Conservation (phyloP, 2,888 invertebrate species). For the Enoplolaimus lenunculus region DNA sequence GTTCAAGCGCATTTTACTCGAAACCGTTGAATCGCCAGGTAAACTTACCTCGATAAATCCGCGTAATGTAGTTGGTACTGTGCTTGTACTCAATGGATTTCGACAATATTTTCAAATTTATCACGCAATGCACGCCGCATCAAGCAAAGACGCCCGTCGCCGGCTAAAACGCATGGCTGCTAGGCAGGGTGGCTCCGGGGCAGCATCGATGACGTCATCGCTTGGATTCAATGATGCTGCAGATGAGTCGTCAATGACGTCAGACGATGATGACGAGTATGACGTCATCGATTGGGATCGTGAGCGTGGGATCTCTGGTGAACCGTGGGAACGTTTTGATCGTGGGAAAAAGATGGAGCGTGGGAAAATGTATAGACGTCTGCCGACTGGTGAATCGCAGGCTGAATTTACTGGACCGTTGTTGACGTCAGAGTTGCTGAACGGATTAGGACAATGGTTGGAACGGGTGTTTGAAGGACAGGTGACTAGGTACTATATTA, state of each 20-base stretch:
- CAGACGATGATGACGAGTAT: conserved; percentile 23
- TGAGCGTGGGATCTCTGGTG: background rate
- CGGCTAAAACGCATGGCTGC: conserved; percentile 23
- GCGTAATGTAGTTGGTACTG: conserved; percentile 88
- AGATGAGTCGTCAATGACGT: background rate
- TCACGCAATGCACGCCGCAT: conserved; percentile 65
- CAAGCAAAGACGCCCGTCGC: background rate
- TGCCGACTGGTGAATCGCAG: background rate
- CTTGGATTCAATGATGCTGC: too few species aligned
- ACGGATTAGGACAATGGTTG: conserved; percentile 86
- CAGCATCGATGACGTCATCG: too few species aligned
- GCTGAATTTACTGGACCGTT: too few species aligned
- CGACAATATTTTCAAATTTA: conserved; percentile 96
- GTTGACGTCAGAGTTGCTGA: conserved; percentile 62
- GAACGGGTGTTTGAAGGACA: conserved; percentile 90
- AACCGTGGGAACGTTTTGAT: background rate
- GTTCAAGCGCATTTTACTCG: conserved; percentile 75
- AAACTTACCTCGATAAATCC: conserved; percentile 65
- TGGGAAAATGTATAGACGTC: conserved; percentile 14
- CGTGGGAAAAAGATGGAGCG: background rate
- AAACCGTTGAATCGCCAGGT: conserved; percentile 58
- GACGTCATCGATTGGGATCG: background rate
- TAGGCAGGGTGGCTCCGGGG: background rate
- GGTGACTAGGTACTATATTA: conserved; percentile 82
- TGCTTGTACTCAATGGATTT: conserved; percentile 84